Evolutionary conservation across 1,140 invertebrate genomes (phyloP), one percentile per base, ranked within the genome.

Genomic region (Neodiprion lecontei): DNA sequence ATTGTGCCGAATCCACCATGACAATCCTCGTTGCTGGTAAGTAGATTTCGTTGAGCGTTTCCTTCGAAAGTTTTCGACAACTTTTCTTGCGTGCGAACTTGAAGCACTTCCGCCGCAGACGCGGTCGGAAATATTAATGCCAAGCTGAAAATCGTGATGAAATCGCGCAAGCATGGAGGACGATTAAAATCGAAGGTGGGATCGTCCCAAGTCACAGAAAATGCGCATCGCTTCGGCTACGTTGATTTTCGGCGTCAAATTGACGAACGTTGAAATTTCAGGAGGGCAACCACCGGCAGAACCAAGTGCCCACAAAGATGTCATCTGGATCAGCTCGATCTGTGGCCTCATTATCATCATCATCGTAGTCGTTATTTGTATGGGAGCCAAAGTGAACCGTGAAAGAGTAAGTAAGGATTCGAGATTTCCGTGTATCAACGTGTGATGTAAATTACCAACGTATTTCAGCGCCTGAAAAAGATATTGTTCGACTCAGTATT

Each of bases 401-500:
- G 91, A 92, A 79, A 91, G 89, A 83, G 89, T 91, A 84, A 88
- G 68, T 75, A 68, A 68, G 69, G 28, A 28, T 28, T 28, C 28
- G 28, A 28, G 28, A 28, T 28, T 5, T 1, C 28, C 28, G 28
- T 28, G 28, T 28, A 28, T 28, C 1, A 28, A 28, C 28, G 28
- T 28, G 28, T 28, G 28, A 28, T 5, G 28, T 28, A 28, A 28
- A 28, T 28, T n/a, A 7, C 53, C 1, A 61, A 61, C 53, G 10
- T 84, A 78, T 83, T 83, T 9, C 75, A 89, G 81, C 88, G 86
- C 83, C 79, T 91, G 69, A 82, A 87, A 69, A 88, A 88, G 50
- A 87, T 91, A 81, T 77, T 93, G 9, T 89, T 89, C 48, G 85
- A 85, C 7, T 90, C 90, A 66, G 93, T 92, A 9, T 81, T 94